These are phyloP conservation scores for Callyntrura sp. DNA, from an alignment of 2,888 invertebrate species.

Conservation along the genomic window DNA sequence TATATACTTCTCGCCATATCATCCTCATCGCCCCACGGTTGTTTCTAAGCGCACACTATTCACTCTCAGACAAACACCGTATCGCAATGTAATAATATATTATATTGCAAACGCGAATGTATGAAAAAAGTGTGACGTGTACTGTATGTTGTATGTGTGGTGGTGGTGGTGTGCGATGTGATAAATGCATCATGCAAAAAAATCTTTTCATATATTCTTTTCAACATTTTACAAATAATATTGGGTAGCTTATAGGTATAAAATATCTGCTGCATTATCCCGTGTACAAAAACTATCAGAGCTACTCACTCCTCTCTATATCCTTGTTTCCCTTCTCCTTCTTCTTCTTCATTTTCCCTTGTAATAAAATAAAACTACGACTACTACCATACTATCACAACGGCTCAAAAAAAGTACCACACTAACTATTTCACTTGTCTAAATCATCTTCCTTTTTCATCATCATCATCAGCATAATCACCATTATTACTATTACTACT, in stretches of 20 bases:
- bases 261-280: too few relatives aligned
- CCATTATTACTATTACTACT: conserved; percentile 34
- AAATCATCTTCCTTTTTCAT: conserved; percentile 73
- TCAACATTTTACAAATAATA: conserved; percentile 21
- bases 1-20: too few relatives aligned
- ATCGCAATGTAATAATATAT: conserved; percentile 3
- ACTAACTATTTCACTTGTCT: conserved; percentile 68
- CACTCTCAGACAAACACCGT: conserved; percentile 5
- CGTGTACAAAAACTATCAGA: too few relatives aligned
- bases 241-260: too few relatives aligned
- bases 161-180: conserved; percentile 50
- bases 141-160: conserved; percentile 55
- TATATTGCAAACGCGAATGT: conserved; percentile 60
- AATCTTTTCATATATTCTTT: conserved; percentile 32
- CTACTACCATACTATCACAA: too few relatives aligned
- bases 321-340: conserved; percentile 42
- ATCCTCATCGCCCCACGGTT: too few relatives aligned
- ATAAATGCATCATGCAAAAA: conserved; percentile 66
- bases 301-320: background rate
- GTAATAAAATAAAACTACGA: background rate
- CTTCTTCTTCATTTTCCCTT: conserved; percentile 37
- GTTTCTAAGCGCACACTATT: background rate
- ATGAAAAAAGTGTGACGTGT: conserved; percentile 68
- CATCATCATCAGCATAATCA: conserved; percentile 59
- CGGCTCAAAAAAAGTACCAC: conserved; percentile 5